Evolutionary conservation across 1,140 invertebrate genomes (phyloP).

Genomic region (Saccostrea cuccullata): DNA sequence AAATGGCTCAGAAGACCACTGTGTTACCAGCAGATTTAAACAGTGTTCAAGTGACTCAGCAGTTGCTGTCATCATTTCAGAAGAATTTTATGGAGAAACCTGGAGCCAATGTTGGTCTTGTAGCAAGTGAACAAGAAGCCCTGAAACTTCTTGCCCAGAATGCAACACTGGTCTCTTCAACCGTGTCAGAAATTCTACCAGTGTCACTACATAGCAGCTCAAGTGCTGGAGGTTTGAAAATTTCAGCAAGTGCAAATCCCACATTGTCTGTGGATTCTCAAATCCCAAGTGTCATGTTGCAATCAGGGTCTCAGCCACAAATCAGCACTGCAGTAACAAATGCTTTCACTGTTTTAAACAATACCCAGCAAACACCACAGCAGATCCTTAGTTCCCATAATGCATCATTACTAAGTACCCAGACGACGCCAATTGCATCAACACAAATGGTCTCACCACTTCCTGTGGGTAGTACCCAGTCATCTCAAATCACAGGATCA

Average conservation of each 20-base stretch:
- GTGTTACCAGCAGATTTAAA: conserved; percentile 23
- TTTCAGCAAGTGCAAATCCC: not conserved
- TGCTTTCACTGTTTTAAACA: conserved; percentile 2
- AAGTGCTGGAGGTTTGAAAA: not conserved
- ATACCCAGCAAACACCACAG: conserved; percentile 7
- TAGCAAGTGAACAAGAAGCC: conserved; percentile 11
- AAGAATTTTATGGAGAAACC: conserved; percentile 2
- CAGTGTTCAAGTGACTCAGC: conserved; percentile 21
- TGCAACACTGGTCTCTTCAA: conserved; percentile 9
- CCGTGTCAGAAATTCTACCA: not conserved
- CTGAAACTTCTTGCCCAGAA: conserved; percentile 5
- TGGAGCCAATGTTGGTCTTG: not conserved
- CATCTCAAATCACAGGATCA: conserved; percentile 12
- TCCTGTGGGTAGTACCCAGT: not conserved
- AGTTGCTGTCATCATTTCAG: conserved; percentile 25
- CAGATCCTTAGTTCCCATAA: not conserved
- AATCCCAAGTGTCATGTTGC: conserved; percentile 23
- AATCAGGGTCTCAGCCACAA: conserved; percentile 17
- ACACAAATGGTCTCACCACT: conserved; percentile 8
- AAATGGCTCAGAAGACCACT: conserved; percentile 62
- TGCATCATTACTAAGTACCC: conserved; percentile 1
- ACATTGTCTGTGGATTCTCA: conserved; percentile 11
- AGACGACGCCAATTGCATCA: not conserved
- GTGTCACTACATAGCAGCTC: not conserved
- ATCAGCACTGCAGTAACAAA: not conserved